Conservation (phyloP, 2,888 invertebrate species). For the Isotomurus palustris region DNA sequence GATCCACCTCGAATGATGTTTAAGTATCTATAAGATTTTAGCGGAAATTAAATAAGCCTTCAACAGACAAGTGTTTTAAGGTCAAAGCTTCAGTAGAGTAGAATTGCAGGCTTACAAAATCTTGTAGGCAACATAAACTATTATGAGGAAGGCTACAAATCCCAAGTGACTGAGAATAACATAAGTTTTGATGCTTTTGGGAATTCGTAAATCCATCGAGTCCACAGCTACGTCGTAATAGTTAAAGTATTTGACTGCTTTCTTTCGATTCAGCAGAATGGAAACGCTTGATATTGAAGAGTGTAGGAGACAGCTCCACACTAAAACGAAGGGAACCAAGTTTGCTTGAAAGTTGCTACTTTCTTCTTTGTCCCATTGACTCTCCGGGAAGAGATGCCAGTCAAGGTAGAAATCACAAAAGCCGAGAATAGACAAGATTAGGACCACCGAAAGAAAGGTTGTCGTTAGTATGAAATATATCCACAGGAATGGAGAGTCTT, state of each 20-base stretch:
- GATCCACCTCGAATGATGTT: conserved; percentile 28
- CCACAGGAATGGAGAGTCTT: conserved; percentile 30
- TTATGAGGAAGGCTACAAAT: conserved; percentile 29
- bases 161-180: conserved; percentile 29
- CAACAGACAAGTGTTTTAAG: neutral
- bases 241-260: conserved; percentile 34
- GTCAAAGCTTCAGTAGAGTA: neutral
- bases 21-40: conserved; percentile 10
- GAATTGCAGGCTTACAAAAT: conserved; percentile 10
- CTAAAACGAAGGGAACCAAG: conserved; percentile 41
- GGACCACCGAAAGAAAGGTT: conserved; percentile 15
- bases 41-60: neutral
- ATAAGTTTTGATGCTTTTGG: conserved; percentile 24
- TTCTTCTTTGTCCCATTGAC: conserved; percentile 12
- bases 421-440: conserved; percentile 31
- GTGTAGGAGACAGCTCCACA: conserved; percentile 44
- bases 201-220: conserved; percentile 22
- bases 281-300: conserved; percentile 33
- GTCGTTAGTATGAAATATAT: conserved; percentile 36
- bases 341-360: conserved; percentile 28
- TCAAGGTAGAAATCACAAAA: conserved; percentile 35
- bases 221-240: conserved; percentile 38
- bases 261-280: conserved; percentile 27
- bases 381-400: conserved; percentile 22
- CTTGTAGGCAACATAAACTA: conserved; percentile 25